Base-by-base conservation (phyloP, 2,888 invertebrate species). In the Andrena flavipes region DNA sequence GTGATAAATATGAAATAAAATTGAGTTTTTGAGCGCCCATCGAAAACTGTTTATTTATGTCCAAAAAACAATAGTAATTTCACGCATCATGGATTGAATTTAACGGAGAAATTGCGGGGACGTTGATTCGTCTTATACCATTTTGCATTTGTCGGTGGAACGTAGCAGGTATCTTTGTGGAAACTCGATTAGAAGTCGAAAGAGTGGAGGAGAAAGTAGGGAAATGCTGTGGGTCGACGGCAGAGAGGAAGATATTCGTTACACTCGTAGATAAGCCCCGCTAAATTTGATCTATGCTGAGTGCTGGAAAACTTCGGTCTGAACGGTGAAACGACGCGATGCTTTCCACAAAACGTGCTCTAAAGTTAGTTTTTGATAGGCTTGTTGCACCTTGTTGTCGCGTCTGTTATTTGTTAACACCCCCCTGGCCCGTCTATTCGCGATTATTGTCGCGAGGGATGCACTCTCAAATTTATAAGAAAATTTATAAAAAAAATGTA, bases 211-310 rank as follows among this genome's bases (percentile, higher is more conserved):
- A 33, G 51, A 49, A 49, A 60, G n/a, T 10, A 48, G 29, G 67
- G 60, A 72, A 67, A 59, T 67, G 49, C 60, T 49, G 77, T 64
- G 33, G 49, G 29, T 30, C 56, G 62, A 42, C n/a, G 23, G 63
- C 56, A 23, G 33, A 7, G 69, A 33, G 35, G n/a, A 51, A 35
- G 51, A 23, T 64, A 33, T 59, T 71, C 65, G 71, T 70, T 59
- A 68, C 54, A 35, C 8, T n/a, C 30, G 59, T 65, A 71, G 74
- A 79, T 79, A 79, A 79, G 74, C 69, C 48, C 16, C 26, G 26
- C 30, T 63, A 69, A 63, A 69, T 74, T 76, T 76, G 76, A 76
- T 76, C 65, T 71, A 76, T 71, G 76, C 30, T 7, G 26, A 42
- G 59, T 29, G 26, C 13, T 49, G 65, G 33, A 48, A 69, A 69